Percentiles rank a stretch among this genome's conserved stretches.
Evolutionary conservation across 2,113 vertebrate genomes (phyloP).

Genomic region (Cygnus buccinator): DNA sequence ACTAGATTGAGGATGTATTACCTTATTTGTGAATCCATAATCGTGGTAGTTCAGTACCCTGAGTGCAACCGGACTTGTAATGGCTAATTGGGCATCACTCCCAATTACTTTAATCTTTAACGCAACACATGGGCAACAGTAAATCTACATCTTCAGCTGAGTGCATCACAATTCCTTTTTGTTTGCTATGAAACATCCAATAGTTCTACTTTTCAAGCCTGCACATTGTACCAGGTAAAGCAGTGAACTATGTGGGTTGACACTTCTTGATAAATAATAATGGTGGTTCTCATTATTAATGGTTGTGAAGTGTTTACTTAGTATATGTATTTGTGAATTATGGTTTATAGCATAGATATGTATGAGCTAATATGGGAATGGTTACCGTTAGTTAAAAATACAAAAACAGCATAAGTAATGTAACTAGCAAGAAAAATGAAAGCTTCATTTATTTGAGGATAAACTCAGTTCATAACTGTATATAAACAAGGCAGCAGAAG

Average conservation of each 20-base stretch:
- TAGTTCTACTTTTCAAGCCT: background rate
- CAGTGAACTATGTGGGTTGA: background rate
- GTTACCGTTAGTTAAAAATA: background rate
- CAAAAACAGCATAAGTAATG: background rate
- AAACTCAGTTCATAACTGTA: background rate
- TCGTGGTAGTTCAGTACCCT: no score
- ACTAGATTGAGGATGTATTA: no score
- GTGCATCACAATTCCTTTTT: background rate
- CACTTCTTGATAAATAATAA: background rate
- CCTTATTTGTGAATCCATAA: no score
- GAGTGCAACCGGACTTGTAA: no score
- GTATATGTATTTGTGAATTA: background rate
- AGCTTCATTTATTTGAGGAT: slow-evolving; percentile 11
- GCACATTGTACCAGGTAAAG: background rate
- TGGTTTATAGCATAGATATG: background rate
- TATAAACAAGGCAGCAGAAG: background rate
- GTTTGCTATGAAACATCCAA: background rate
- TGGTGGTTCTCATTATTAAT: background rate
- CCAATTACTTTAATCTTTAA: no score
- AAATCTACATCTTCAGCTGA: background rate
- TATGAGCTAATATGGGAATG: background rate
- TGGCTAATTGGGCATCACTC: no score
- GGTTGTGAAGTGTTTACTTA: background rate
- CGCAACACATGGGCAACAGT: background rate
- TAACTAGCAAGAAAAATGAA: background rate